Percentiles rank a stretch among this genome's conserved stretches.
Conservation (phyloP, 2,113 vertebrate species). For the Sterrhoptilus dennistouni region DNA sequence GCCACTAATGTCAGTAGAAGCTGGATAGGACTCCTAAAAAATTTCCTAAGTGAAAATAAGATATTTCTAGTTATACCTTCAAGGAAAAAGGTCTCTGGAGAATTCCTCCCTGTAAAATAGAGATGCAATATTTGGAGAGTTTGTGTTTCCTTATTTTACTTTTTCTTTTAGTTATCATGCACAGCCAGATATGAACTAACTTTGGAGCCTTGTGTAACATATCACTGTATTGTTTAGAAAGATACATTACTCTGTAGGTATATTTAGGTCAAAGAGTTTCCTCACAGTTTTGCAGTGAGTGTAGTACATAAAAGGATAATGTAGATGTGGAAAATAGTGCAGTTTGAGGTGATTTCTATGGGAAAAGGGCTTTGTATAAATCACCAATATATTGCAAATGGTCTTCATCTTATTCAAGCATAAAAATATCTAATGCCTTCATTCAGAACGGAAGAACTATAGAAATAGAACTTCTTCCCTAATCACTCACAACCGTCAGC, state of each 20-base stretch:
- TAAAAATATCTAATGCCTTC: not conserved
- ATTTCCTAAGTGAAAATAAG: not conserved
- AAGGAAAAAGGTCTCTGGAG: not conserved
- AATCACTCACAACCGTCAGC: not conserved
- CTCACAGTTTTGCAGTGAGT: not conserved
- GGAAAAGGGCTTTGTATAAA: not conserved
- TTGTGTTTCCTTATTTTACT: not conserved
- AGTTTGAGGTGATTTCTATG: not conserved
- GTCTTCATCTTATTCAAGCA: not conserved
- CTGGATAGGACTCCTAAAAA: not conserved
- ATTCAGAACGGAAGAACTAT: not conserved
- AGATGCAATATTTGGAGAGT: not conserved
- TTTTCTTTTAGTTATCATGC: not conserved
- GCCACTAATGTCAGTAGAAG: not conserved
- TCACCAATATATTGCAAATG: not conserved
- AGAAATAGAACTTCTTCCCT: not conserved
- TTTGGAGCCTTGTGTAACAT: not conserved
- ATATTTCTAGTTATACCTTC: not conserved
- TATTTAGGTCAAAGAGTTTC: not conserved
- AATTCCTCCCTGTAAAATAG: not conserved
- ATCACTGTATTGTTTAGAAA: not conserved
- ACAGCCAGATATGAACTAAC: not conserved
- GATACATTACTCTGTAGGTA: not conserved
- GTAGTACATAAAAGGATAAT: not conserved
- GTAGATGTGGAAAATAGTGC: not conserved